These are phyloP conservation scores for Stichodactyla helianthus DNA, from an alignment of 64 coral and sea anemone species.

Conservation along the genomic window DNA sequence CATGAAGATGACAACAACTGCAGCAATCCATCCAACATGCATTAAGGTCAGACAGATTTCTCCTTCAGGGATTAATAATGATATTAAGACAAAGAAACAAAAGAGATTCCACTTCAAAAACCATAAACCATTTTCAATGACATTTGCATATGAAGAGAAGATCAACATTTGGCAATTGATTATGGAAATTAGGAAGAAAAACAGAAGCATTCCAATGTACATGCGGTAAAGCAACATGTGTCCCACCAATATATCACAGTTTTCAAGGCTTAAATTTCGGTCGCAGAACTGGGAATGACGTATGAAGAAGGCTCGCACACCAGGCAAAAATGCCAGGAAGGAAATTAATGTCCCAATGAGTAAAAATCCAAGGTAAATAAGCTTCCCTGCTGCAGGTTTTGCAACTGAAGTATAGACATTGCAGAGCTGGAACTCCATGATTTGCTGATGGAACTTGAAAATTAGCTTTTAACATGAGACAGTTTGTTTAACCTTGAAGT, in stretches of 20 bases:
- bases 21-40: conserved; percentile 73
- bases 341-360: conserved; percentile 58
- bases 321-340: conserved; percentile 61
- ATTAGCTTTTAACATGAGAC: neutral
- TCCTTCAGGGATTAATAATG: conserved; percentile 76
- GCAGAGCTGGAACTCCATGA: conserved; percentile 36
- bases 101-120: conserved; percentile 79
- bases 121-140: conserved; percentile 86
- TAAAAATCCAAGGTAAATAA: conserved; percentile 70
- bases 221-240: conserved; percentile 76
- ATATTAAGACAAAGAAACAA: conserved; percentile 58
- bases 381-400: conserved; percentile 69
- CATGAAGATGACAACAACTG: conserved; percentile 70
- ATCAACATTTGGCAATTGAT: conserved; percentile 79
- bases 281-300: conserved; percentile 66
- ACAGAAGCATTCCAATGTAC: conserved; percentile 74
- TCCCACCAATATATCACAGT: conserved; percentile 79
- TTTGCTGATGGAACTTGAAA: neutral
- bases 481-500: neutral
- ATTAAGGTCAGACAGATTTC: conserved; percentile 49
- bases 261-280: conserved; percentile 70
- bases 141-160: conserved; percentile 37
- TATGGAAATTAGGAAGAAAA: conserved; percentile 70
- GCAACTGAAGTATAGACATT: conserved; percentile 23
- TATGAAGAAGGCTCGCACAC: conserved; percentile 61